Base-by-base conservation (phyloP, 1,140 invertebrate genomes). In the Micrasema longulum region DNA sequence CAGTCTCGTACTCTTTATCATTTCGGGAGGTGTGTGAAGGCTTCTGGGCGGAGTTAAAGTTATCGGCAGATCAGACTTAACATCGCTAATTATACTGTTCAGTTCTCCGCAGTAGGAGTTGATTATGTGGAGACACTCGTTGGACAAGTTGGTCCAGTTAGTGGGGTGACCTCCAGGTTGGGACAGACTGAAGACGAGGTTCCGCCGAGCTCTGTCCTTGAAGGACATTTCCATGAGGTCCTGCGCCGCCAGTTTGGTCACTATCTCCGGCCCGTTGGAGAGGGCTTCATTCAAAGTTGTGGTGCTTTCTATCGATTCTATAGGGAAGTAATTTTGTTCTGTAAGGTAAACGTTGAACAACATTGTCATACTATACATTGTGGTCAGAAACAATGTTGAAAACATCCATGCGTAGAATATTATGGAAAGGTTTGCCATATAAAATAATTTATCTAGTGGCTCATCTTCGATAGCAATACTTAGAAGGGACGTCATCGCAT, bases 81-180 rank as follows among this genome's bases (percentile, higher is more conserved):
- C 79, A 71, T 85, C 82, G 66, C 81, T 80, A 76, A 86, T 83
- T 11, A 89, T 84, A 50, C 81, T 82, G 22, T 86, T 88, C 1
- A 93, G 77, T 45, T 90, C 84, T 1, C 85, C 83, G 0, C 86
- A 87, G 77, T 91, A 93, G 52, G 85, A 83, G 64, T 87, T 88
- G 1, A 93, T 83, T 0, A 89, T 79, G 35, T 77, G 78, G 2
- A 91, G 76, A 78, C 88, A 88, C 74, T 86, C 87, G 73, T 88
- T 84, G 10, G 90, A 82, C 3, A 94, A 78, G 64, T 85, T 85
- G 75, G 91, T 93, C 93, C 93, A 95, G 74, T 91, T 93, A 71
- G 91, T 90, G 1, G 93, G 91, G 80, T 93, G 92, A 53, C 91
- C 90, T 22, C 92, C 91, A 52, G 92, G 92, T 77, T 91, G 88